Evolutionary conservation across 2,797 vertebrate genomes (phyloP), one percentile per base, ranked within the genome.

Genomic region (Manis javanica): DNA sequence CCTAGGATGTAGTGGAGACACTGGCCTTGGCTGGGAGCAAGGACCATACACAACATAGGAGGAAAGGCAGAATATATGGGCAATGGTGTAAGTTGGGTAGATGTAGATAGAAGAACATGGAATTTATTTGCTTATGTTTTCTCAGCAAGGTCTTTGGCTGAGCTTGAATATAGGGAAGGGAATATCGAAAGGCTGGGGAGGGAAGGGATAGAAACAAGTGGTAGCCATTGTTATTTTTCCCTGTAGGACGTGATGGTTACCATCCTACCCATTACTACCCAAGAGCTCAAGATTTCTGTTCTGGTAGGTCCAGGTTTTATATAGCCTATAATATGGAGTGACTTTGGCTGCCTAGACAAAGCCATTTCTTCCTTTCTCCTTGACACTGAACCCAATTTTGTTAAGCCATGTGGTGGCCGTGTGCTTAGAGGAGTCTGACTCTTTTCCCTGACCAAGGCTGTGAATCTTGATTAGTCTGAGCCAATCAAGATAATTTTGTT

Each of bases 91-190:
- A 19, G 23, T 18, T 63, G 37, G 15, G 37, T 12, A 53, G 63
- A n/a, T 26, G 26, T 34, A 53, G n/a, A 74, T 24, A 82, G 37
- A 74, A 93, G 46, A 89, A n/a, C 12, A 53, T 26, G 31, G 63
- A 34, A 71, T 90, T 82, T 61, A 59, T 91, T 88, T 24, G 64
- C 59, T 81, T 61, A 8, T 16, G n/a, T 77, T 92, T 95, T 63
- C 77, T 85, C 6, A 21, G 83, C 10, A 61, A 71, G 31, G 21
- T 74, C 55, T 2, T 34, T 64, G 77, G 42, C 64, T 66, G 53
- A 84, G 42, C n/a, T 84, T 68, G 34, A 92, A 68, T 37, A 81
- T 51, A 21, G 31, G 51, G 31, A 16, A 71, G 21, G n/a, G 21
- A 42, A 3, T 87, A 7, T 53, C 71, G 55, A 55, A 51, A 74